Conservation (phyloP, 2,113 vertebrate species). For the Hippolais icterina region DNA sequence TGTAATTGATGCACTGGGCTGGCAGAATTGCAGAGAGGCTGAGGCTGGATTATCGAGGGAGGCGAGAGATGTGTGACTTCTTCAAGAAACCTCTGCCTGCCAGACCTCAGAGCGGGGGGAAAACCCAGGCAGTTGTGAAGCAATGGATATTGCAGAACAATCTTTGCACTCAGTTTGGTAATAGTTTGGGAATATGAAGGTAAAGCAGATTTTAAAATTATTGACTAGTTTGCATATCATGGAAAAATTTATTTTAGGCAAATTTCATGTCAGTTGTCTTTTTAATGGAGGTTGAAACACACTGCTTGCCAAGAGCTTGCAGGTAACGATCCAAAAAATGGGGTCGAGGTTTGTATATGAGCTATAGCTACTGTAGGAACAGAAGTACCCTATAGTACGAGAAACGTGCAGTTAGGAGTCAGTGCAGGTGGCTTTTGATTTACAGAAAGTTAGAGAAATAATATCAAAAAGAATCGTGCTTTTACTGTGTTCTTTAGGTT, state of each 20-base stretch:
- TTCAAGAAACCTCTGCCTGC: neutral
- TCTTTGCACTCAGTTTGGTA: neutral
- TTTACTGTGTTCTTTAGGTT: neutral
- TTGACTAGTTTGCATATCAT: neutral
- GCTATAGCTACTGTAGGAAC: neutral
- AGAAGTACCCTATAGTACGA: neutral
- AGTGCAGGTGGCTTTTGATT: neutral
- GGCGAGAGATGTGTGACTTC: rapidly evolving
- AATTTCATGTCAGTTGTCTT: neutral
- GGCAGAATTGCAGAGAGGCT: neutral
- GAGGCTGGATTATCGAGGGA: neutral
- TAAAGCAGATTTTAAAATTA: neutral
- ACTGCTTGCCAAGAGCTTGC: neutral
- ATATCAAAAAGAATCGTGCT: neutral
- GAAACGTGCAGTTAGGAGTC: neutral
- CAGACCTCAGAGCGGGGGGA: rapidly evolving
- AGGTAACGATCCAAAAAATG: neutral
- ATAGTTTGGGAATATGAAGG: neutral
- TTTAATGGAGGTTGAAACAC: rapidly evolving
- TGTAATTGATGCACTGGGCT: rapidly evolving
- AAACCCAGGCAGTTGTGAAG: neutral
- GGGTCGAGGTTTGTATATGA: rapidly evolving
- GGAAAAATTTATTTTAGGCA: neutral
- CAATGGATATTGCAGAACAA: no score
- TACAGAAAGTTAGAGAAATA: neutral